phyloP scores from a whole-genome alignment of 2,888 invertebrate species.

The Melikaiella ostensackeni region DNA sequence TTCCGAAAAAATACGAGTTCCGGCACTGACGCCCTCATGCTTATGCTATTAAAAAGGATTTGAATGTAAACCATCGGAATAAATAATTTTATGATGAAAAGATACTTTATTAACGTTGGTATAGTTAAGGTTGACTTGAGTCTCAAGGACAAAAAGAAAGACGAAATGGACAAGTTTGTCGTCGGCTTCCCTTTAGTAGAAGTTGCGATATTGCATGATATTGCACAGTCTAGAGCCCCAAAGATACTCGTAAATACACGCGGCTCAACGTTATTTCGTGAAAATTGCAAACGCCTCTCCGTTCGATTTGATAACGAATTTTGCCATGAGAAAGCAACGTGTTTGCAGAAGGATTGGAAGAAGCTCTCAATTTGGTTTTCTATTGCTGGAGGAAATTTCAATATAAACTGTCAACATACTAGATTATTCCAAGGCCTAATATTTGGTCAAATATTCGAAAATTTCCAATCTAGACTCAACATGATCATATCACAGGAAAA shows the following conservation, averaged over 20 bases:
- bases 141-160: neutral
- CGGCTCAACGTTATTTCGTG: constrained; percentile 19
- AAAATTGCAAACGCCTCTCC: constrained; percentile 33
- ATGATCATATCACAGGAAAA: neutral
- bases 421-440: neutral
- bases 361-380: constrained; percentile 23
- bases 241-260: constrained; percentile 44
- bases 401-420: neutral
- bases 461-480: neutral
- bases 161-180: constrained; percentile 21
- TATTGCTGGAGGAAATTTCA: neutral
- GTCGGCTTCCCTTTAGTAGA: constrained; percentile 26
- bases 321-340: neutral
- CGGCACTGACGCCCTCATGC: no score
- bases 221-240: constrained; percentile 54
- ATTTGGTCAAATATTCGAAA: neutral
- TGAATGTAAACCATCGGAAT: no score
- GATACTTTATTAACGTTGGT: no score
- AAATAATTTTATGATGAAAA: no score
- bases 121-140: neutral
- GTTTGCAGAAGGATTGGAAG: constrained; percentile 17
- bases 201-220: constrained; percentile 58
- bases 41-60: no score
- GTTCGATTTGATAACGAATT: constrained; percentile 18
- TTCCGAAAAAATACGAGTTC: no score